Evolutionary conservation across 2,113 vertebrate genomes (phyloP), one percentile per base, ranked within the genome.

Genomic region (Girardinichthys multiradiatus): DNA sequence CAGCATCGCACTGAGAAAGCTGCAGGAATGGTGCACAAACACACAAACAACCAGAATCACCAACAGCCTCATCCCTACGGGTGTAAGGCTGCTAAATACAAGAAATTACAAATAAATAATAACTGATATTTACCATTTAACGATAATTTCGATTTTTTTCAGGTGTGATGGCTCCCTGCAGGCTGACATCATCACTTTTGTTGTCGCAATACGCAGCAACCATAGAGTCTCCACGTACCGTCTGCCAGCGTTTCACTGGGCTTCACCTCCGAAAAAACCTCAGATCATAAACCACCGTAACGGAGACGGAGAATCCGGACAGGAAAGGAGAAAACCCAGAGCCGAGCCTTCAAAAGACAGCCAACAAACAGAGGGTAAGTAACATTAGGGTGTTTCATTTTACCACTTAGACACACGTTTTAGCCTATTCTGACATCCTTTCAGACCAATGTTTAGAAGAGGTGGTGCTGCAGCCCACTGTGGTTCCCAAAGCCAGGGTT

Each of bases 151-250:
- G 17, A 17, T 70, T 72, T 11, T 64, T 58, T 83, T 59, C 86
- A 98, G 97, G 86, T 97, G 96, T 82, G 87, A 57, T 26, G 88
- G 94, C 66, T 90, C 91, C 2, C 13, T 95, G 71, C 94, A 94
- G 81, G 91, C 81, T 54, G 94, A 93, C 14, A 77, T 80, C n/a
- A 73, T 97, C 63, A 91, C 92, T 2, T 94, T 99, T 70, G n/a
- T n/a, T n/a, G n/a, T 91, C 83, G 97, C 96, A 17, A 94, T 97
- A 83, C 59, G 83, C 74, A 96, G 92, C 48, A 80, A 88, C 33
- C 94, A 96, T 89, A 91, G 93, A 76, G 68, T 99, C 63, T 92
- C 95, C 35, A 96, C 95, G 29, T 99, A 96, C 72, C 92, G 91
- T 15, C 90, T 98, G 69, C 62, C 90, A 21, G 57, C 70, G 19